Percentiles rank a stretch among this genome's conserved stretches.
phyloP scores from a whole-genome alignment of 2,888 invertebrate species.

The Vesta saturnalis region DNA sequence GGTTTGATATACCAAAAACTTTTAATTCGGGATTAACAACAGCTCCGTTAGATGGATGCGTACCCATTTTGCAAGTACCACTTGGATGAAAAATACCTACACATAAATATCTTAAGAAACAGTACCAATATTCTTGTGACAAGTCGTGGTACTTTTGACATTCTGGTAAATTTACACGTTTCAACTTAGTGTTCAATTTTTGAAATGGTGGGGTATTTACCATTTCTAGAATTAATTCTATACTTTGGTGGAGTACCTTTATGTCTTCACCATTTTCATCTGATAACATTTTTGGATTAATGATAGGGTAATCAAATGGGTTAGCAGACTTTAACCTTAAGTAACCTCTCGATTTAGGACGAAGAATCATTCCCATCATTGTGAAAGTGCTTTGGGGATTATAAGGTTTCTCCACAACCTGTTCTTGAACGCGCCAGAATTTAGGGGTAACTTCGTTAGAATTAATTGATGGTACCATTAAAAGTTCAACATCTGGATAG shows the following conservation, averaged over 20 bases:
- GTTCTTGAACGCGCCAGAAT: too few relatives aligned
- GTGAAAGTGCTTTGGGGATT: background rate
- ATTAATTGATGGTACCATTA: too few relatives aligned
- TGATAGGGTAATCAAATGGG: too few relatives aligned
- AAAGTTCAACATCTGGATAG: background rate
- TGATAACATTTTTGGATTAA: background rate
- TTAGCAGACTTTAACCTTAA: background rate
- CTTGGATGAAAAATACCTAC: slow-evolving; percentile 71
- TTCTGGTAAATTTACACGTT: slow-evolving; percentile 65
- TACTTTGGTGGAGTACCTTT: background rate
- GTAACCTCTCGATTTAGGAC: background rate
- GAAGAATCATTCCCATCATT: background rate
- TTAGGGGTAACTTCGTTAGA: too few relatives aligned
- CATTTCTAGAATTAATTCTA: slow-evolving; percentile 51
- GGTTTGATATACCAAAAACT: slow-evolving; percentile 62
- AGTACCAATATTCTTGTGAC: slow-evolving; percentile 75
- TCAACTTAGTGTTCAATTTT: slow-evolving; percentile 69
- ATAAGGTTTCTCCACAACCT: too few relatives aligned
- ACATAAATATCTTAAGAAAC: slow-evolving; percentile 64
- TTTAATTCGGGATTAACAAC: slow-evolving; percentile 67
- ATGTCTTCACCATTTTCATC: background rate
- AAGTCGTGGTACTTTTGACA: slow-evolving; percentile 66
- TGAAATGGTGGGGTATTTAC: slow-evolving; percentile 63
- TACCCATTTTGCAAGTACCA: slow-evolving; percentile 67
- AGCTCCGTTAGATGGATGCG: slow-evolving; percentile 51